These are phyloP conservation scores for Callipepla californica DNA, from an alignment of 2,113 vertebrate genomes.

Conservation along the genomic window DNA sequence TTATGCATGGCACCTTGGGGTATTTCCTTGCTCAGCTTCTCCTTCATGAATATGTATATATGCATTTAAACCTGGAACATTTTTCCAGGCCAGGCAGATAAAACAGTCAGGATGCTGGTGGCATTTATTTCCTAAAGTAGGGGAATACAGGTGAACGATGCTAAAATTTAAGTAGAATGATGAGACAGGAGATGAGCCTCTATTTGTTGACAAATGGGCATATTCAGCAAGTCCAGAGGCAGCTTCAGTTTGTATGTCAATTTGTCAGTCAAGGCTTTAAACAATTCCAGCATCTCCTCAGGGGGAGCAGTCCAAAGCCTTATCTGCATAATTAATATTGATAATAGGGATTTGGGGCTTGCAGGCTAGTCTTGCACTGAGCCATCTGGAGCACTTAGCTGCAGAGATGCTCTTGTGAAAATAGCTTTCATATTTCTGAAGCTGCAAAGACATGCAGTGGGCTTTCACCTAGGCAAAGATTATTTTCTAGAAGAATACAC, in stretches of 20 bases:
- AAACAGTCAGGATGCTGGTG: background rate
- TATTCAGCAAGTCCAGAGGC: background rate
- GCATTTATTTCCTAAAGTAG: background rate
- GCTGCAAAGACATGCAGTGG: background rate
- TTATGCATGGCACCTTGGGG: background rate
- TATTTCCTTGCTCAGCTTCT: background rate
- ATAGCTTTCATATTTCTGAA: background rate
- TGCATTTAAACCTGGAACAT: background rate
- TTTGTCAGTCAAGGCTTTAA: slow-evolving; percentile 8
- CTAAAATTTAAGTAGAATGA: background rate
- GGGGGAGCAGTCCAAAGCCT: background rate
- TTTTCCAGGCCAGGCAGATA: background rate
- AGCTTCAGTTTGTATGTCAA: slow-evolving; percentile 2
- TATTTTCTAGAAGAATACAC: background rate
- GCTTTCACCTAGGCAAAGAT: background rate
- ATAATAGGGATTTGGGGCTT: background rate
- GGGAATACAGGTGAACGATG: background rate
- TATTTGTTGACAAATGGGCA: background rate
- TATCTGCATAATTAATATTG: slow-evolving; percentile 23
- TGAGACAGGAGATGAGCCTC: background rate
- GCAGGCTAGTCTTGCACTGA: background rate
- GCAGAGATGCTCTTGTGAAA: background rate
- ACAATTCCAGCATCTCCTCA: background rate
- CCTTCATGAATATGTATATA: fast-evolving
- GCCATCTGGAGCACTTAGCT: background rate